These are phyloP conservation scores for Lapara coniferarum DNA, from an alignment of 2,888 invertebrate genomes.

Conservation along the genomic window DNA sequence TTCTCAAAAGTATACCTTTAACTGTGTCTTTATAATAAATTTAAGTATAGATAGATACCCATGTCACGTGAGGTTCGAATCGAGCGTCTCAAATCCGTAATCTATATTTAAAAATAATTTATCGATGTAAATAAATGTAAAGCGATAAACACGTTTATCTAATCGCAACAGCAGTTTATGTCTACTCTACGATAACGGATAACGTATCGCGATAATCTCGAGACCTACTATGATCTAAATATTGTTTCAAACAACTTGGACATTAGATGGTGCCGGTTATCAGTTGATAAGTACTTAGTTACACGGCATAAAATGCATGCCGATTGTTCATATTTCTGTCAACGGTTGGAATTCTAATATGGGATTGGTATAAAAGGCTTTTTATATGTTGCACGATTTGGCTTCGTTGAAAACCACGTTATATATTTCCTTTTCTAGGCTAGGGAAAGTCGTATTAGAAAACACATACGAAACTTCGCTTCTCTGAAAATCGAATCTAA, in stretches of 20 bases:
- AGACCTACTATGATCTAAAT: constrained; percentile 25
- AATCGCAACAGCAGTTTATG: constrained; percentile 24
- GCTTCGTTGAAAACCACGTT: no score
- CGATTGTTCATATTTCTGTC: no score
- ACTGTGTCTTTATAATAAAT: no score
- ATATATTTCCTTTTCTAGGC: no score
- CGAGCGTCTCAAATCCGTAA: neutral
- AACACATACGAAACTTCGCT: no score
- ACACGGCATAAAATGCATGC: neutral
- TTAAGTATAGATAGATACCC: no score
- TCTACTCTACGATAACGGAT: constrained; percentile 18
- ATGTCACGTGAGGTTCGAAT: neutral
- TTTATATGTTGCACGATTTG: no score
- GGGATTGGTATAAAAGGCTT: no score
- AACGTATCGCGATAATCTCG: constrained; percentile 12
- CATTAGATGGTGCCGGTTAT: neutral
- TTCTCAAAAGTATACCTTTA: no score
- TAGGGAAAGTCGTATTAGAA: no score
- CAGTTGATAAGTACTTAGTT: neutral
- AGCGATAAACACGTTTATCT: constrained; percentile 17
- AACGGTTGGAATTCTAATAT: no score
- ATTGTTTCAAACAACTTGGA: neutral
- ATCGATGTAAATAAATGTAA: constrained; percentile 20
- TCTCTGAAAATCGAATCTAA: no score
- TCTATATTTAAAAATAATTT: constrained; percentile 22